Evolutionary conservation across 2,797 vertebrate genomes (phyloP).

Genomic region (Semotilus atromaculatus): DNA sequence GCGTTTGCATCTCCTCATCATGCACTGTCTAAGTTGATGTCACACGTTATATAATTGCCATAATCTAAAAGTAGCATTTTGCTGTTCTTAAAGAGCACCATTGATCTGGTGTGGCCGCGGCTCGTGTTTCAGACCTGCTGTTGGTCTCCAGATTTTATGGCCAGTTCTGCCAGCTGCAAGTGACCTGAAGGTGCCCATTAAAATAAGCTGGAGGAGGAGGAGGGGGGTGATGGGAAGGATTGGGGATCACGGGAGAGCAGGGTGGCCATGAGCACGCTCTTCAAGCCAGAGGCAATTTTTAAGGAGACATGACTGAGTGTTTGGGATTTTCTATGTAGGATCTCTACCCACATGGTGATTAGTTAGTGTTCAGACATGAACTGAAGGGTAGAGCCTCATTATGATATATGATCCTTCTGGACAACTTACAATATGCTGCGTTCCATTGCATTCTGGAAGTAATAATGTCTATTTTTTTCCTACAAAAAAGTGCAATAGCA

Average conservation of each 20-base stretch:
- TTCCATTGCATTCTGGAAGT: neutral
- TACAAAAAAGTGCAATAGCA: neutral
- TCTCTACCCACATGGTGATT: constrained; percentile 36
- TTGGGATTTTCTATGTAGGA: constrained; percentile 28
- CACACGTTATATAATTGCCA: neutral
- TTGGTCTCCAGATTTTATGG: constrained; percentile 74
- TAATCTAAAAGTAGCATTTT: constrained; percentile 19
- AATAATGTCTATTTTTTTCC: neutral
- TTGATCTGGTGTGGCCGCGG: constrained; percentile 43
- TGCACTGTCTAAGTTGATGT: neutral
- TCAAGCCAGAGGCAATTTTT: constrained; percentile 16
- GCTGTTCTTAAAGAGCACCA: constrained; percentile 37
- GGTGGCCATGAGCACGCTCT: constrained; percentile 8
- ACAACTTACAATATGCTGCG: neutral
- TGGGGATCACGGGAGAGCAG: constrained; percentile 4
- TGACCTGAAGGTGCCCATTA: constrained; percentile 43
- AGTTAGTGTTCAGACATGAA: constrained; percentile 12
- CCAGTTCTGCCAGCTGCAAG: constrained; percentile 71
- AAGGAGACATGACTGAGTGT: constrained; percentile 6
- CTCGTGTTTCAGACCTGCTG: constrained; percentile 69
- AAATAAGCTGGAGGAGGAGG: constrained; percentile 23
- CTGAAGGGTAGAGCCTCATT: constrained; percentile 1
- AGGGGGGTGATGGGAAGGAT: constrained; percentile 21
- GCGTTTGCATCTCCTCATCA: neutral
- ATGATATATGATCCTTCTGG: neutral